Conservation (phyloP, 1,140 invertebrate genomes). For the Monochamus saltuarius region DNA sequence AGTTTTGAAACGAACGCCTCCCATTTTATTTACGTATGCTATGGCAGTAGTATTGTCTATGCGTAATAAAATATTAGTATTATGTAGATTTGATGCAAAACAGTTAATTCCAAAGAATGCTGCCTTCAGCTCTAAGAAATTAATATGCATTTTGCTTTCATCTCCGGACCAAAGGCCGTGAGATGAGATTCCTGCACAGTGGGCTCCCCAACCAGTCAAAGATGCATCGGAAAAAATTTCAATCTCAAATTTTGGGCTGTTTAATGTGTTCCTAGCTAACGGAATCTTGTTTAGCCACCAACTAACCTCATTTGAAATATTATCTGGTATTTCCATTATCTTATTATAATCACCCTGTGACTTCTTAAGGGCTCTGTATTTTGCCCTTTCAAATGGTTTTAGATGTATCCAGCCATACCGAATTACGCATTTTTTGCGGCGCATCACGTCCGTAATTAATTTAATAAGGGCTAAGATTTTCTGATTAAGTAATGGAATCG, state of each 20-base stretch:
- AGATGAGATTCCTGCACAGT: constrained; percentile 3
- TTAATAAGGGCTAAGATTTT: constrained; percentile 14
- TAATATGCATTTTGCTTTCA: constrained; percentile 14
- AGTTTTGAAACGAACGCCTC: constrained; percentile 27
- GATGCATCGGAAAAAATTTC: constrained; percentile 1
- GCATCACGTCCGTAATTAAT: not conserved
- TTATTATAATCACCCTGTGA: constrained; percentile 8
- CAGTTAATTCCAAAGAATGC: constrained; percentile 18
- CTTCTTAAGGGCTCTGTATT: constrained; percentile 15
- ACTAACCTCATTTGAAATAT: constrained; percentile 10
- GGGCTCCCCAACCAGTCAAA: constrained; percentile 13
- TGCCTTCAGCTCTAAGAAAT: constrained; percentile 21
- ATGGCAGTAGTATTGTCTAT: constrained; percentile 43
- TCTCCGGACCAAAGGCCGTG: constrained; percentile 9
- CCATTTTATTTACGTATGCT: constrained; percentile 39
- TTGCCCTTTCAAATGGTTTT: constrained; percentile 32
- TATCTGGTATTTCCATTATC: not conserved
- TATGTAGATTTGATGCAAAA: constrained; percentile 13
- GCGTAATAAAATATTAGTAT: constrained; percentile 32
- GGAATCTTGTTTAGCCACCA: constrained; percentile 19
- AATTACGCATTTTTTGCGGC: constrained; percentile 5
- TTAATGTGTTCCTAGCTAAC: not conserved
- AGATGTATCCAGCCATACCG: constrained; percentile 29
- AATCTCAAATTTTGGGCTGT: not conserved
- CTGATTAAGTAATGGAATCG: constrained; percentile 4